These are phyloP conservation scores for Sitta europaea DNA, from an alignment of 2,113 vertebrate species.

Conservation along the genomic window DNA sequence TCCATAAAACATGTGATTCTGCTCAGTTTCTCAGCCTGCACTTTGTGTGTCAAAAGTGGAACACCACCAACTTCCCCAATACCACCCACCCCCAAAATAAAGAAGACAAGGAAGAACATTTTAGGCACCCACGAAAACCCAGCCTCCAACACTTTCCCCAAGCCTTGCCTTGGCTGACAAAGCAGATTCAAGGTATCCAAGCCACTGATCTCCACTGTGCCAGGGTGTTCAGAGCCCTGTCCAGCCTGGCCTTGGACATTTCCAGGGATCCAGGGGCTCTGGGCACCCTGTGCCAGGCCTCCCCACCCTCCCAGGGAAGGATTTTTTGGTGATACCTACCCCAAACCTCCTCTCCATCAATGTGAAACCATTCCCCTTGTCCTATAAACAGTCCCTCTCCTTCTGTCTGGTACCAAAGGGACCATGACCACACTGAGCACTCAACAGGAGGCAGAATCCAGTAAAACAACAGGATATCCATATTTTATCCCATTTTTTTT, in stretches of 20 bases:
- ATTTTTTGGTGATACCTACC: not conserved
- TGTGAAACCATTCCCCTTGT: not conserved
- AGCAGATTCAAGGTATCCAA: not conserved
- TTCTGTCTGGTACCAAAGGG: not conserved
- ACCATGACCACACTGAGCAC: too few species aligned
- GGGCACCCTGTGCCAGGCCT: not conserved
- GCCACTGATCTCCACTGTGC: not conserved
- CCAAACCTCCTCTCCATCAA: not conserved
- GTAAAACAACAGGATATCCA: not conserved
- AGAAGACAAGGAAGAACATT: not conserved
- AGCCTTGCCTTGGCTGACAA: not conserved
- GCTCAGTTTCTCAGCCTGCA: not conserved
- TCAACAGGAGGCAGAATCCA: not conserved
- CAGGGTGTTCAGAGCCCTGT: not conserved
- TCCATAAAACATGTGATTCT: not conserved
- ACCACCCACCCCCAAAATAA: not conserved
- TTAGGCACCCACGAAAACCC: not conserved
- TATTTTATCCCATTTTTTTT: rapidly evolving
- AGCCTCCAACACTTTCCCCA: not conserved
- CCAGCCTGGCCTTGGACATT: not conserved
- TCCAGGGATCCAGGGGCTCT: not conserved
- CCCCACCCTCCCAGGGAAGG: not conserved
- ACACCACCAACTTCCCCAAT: not conserved
- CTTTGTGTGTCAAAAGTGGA: not conserved
- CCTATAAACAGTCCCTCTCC: not conserved